Conservation (phyloP, 1,140 invertebrate genomes). For the Polyergus mexicanus region DNA sequence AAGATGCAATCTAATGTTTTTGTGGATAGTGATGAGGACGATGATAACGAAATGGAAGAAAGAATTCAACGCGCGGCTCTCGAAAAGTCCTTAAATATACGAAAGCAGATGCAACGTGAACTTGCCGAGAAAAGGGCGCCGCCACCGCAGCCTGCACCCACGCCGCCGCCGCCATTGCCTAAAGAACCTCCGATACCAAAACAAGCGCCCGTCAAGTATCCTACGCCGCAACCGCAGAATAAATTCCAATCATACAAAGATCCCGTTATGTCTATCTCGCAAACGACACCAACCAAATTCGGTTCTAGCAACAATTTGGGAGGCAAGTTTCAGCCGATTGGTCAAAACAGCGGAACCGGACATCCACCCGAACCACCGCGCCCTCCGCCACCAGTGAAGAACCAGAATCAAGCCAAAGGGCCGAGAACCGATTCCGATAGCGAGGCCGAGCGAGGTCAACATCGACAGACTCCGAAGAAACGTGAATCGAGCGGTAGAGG, state of each 20-base stretch:
- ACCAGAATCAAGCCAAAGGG: constrained; percentile 80
- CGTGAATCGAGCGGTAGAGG: constrained; percentile 75
- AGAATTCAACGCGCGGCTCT: constrained; percentile 81
- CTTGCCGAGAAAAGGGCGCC: constrained; percentile 82
- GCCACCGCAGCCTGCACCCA: constrained; percentile 81
- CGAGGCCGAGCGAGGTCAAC: constrained; percentile 77
- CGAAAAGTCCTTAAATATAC: constrained; percentile 83
- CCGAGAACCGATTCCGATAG: constrained; percentile 85
- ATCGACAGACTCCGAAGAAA: constrained; percentile 78
- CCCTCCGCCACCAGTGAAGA: constrained; percentile 73
- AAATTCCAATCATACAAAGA: constrained; percentile 84
- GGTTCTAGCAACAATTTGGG: constrained; percentile 79
- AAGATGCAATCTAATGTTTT: constrained; percentile 70
- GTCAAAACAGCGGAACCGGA: constrained; percentile 71
- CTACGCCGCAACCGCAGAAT: constrained; percentile 81
- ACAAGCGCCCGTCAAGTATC: constrained; percentile 83
- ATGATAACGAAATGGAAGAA: constrained; percentile 81
- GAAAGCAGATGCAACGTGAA: constrained; percentile 85
- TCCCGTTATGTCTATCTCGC: constrained; percentile 69
- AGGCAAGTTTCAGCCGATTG: constrained; percentile 85
- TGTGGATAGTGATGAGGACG: constrained; percentile 80
- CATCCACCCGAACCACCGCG: constrained; percentile 81
- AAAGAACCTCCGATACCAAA: constrained; percentile 85
- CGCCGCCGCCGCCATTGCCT: constrained; percentile 84
- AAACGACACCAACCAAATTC: constrained; percentile 78